A percentile compares a stretch with the other conserved stretches of the same genome.
These are phyloP conservation scores for Chionodraco myersi DNA, from an alignment of 2,113 vertebrate genomes.

Conservation along the genomic window DNA sequence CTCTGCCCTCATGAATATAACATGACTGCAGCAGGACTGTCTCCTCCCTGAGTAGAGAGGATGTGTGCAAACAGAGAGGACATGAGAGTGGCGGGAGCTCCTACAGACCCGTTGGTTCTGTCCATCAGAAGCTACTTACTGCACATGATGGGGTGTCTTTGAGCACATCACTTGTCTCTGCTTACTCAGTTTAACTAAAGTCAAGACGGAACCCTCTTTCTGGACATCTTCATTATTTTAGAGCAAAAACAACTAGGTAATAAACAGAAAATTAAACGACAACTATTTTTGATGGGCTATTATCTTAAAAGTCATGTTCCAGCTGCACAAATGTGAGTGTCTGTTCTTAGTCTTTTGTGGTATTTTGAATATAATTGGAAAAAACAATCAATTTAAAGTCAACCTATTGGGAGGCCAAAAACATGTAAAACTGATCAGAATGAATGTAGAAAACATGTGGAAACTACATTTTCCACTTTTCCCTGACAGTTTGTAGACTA, in stretches of 20 bases:
- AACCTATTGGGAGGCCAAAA: neutral
- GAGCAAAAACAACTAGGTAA: no score
- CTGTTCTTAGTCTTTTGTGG: neutral
- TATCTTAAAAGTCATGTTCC: neutral
- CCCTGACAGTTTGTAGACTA: neutral
- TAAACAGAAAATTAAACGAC: no score
- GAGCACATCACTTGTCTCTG: conserved; percentile 9
- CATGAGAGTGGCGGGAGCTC: conserved; percentile 36
- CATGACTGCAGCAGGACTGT: conserved; percentile 18
- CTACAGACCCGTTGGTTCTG: conserved; percentile 14
- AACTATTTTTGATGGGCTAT: neutral
- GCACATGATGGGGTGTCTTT: conserved; percentile 6
- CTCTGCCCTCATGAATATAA: conserved; percentile 26
- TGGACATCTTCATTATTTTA: neutral
- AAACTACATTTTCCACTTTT: neutral
- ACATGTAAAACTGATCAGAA: neutral
- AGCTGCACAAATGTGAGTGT: neutral
- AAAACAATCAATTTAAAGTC: neutral
- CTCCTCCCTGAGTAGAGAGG: neutral
- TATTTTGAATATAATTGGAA: neutral
- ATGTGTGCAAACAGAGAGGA: neutral
- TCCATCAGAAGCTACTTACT: conserved; percentile 41
- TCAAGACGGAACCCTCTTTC: neutral
- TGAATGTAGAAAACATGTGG: neutral
- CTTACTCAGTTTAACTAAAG: neutral